These are phyloP conservation scores for Pachyramphus minor DNA, from an alignment of 2,113 vertebrate species.

Conservation along the genomic window DNA sequence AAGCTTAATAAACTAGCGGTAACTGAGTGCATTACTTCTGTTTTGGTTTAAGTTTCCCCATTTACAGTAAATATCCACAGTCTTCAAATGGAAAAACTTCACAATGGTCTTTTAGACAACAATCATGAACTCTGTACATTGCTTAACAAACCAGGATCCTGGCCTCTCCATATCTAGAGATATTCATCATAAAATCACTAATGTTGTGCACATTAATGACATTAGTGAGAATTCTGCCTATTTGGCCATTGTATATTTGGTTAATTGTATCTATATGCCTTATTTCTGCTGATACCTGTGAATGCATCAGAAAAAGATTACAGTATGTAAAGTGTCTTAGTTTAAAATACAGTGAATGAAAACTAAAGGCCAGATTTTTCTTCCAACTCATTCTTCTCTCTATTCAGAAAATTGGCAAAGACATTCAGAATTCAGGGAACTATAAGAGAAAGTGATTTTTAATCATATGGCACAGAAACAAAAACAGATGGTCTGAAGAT, in stretches of 20 bases:
- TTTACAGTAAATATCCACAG: background rate
- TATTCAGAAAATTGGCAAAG: background rate
- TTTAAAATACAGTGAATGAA: background rate
- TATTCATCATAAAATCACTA: background rate
- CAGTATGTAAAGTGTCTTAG: background rate
- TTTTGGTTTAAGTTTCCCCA: background rate
- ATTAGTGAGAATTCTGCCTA: background rate
- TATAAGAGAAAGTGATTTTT: background rate
- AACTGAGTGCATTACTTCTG: background rate
- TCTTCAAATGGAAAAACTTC: background rate
- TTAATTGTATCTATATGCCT: background rate
- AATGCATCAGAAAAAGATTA: background rate
- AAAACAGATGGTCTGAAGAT: background rate
- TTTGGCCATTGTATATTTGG: background rate
- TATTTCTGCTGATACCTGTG: background rate
- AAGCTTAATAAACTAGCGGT: background rate
- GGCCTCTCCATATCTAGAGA: background rate
- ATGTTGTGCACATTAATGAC: background rate
- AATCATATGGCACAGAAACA: background rate
- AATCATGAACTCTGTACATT: background rate
- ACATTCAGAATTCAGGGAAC: background rate
- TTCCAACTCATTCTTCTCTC: background rate
- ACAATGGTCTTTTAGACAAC: background rate
- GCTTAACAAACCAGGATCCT: background rate
- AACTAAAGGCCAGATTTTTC: background rate